These are phyloP conservation scores for Corbicula japonica DNA, from an alignment of 2,888 invertebrate genomes.

Conservation along the genomic window DNA sequence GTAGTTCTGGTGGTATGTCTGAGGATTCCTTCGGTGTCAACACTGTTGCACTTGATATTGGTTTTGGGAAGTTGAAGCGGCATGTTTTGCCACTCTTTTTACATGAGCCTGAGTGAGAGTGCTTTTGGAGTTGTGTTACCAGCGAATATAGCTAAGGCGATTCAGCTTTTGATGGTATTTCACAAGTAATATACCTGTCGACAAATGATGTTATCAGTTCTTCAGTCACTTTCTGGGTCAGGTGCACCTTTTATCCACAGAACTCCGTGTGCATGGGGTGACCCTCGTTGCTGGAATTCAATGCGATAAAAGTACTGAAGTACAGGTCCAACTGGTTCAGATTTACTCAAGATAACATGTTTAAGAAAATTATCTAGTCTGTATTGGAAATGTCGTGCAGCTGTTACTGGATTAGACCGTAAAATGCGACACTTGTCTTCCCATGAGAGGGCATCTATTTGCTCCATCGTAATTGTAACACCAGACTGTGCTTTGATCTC, in stretches of 20 bases:
- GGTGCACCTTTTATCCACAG: constrained; percentile 39
- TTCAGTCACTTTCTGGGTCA: neutral
- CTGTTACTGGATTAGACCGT: constrained; percentile 19
- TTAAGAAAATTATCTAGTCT: constrained; percentile 18
- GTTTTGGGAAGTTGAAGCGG: constrained; percentile 16
- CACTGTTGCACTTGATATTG: constrained; percentile 1
- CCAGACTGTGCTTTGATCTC: neutral
- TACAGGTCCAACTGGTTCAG: constrained; percentile 16
- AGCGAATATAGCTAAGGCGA: neutral
- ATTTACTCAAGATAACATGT: constrained; percentile 8
- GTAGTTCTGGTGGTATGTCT: neutral
- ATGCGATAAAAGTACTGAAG: constrained; percentile 22
- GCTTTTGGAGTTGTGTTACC: constrained; percentile 14
- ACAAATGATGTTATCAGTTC: constrained; percentile 1
- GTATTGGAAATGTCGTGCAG: constrained; percentile 37
- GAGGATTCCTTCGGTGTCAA: neutral
- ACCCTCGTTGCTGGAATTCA: constrained; percentile 21
- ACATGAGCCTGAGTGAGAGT: constrained; percentile 25
- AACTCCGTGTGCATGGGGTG: constrained; percentile 33
- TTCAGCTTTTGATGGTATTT: constrained; percentile 5
- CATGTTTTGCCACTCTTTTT: constrained; percentile 11
- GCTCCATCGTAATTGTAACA: constrained; percentile 7
- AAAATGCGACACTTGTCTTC: constrained; percentile 17
- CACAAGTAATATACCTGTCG: neutral
- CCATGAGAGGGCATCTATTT: constrained; percentile 23